Conservation (phyloP, 2,113 vertebrate genomes). For the Chauna torquata region DNA sequence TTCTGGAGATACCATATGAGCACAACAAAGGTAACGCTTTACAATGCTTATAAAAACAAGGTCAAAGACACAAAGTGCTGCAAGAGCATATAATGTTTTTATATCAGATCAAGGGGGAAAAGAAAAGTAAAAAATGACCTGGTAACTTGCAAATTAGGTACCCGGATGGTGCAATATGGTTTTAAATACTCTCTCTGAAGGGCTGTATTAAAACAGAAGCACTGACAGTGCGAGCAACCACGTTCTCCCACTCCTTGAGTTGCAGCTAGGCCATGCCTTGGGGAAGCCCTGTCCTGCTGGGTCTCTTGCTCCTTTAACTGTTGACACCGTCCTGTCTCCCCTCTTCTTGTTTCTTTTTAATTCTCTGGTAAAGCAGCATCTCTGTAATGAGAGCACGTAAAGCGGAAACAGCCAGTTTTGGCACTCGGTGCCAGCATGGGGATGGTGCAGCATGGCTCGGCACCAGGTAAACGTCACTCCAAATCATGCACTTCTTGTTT, state of each 20-base stretch:
- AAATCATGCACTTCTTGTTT: not conserved
- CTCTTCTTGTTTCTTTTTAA: fast-evolving
- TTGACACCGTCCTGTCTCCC: fast-evolving
- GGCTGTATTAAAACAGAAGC: not conserved
- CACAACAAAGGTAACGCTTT: not conserved
- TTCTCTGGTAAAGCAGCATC: not conserved
- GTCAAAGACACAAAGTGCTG: not conserved
- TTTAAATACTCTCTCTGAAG: not conserved
- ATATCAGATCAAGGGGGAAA: not conserved
- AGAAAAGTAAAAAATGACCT: fast-evolving
- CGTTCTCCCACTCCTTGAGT: not conserved
- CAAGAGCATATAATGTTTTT: not conserved
- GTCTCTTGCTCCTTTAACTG: not conserved
- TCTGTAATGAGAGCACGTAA: not conserved
- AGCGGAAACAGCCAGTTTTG: not conserved
- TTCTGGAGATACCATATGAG: not conserved
- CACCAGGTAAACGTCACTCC: not conserved
- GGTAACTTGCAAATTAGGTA: not conserved
- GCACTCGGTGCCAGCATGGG: not conserved
- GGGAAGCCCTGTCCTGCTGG: not conserved
- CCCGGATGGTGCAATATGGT: not conserved
- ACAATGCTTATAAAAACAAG: not conserved
- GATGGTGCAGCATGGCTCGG: not conserved
- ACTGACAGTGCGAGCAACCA: not conserved
- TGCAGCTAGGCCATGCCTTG: not conserved